Conservation (phyloP, 2,888 invertebrate species). For the Eubasilissa splendida region DNA sequence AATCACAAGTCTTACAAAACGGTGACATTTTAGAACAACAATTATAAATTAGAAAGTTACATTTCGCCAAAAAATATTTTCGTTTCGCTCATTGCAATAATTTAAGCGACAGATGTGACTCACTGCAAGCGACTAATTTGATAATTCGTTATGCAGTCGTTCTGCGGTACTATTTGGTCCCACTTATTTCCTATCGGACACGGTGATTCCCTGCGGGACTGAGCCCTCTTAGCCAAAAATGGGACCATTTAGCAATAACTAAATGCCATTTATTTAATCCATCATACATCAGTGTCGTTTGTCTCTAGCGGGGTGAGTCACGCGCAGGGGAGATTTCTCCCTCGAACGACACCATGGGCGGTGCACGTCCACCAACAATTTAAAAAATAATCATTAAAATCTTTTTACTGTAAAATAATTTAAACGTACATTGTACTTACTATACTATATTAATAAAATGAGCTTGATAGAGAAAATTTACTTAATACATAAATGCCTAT, state of each 20-base stretch:
- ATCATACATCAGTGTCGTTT: constrained; percentile 59
- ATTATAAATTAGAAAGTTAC: too few relatives aligned
- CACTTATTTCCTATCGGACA: constrained; percentile 44
- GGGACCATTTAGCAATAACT: constrained; percentile 58
- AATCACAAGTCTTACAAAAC: too few relatives aligned
- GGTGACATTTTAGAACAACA: too few relatives aligned
- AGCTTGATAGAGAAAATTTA: too few relatives aligned
- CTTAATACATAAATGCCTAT: too few relatives aligned
- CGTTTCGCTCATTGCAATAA: too few relatives aligned
- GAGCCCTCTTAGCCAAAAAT: constrained; percentile 53
- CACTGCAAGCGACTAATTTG: constrained; percentile 40
- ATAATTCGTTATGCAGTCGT: constrained; percentile 44
- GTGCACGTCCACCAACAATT: not conserved
- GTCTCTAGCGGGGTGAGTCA: constrained; percentile 50
- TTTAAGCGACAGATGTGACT: constrained; percentile 37
- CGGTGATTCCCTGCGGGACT: constrained; percentile 32
- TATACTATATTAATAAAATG: too few relatives aligned
- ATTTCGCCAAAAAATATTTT: too few relatives aligned
- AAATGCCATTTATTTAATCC: constrained; percentile 59
- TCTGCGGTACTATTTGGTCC: constrained; percentile 37
- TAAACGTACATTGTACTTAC: too few relatives aligned
- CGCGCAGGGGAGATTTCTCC: constrained; percentile 9
- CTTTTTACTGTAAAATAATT: too few relatives aligned
- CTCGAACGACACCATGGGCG: not conserved
- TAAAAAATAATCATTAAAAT: not conserved